A percentile compares a stretch with the other conserved stretches of the same genome.
phyloP scores from a whole-genome alignment of 1,140 invertebrate species.

The Proctacanthus coquilletti region DNA sequence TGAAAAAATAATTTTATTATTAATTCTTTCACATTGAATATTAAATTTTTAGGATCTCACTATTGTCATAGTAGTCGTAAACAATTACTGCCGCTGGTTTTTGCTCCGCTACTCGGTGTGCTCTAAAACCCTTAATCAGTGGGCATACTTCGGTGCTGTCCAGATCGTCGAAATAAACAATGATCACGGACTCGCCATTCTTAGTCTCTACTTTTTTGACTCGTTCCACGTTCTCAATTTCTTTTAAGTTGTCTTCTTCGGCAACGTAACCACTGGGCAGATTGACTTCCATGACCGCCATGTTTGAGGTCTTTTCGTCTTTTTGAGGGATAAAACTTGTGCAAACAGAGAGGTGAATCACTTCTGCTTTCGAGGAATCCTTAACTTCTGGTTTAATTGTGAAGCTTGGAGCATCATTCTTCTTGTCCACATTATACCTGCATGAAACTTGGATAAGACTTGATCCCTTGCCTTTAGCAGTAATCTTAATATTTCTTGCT shows the following conservation, averaged over 20 bases:
- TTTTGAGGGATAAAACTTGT: slow-evolving; percentile 28
- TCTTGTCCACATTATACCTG: slow-evolving; percentile 65
- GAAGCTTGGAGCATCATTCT: slow-evolving; percentile 63
- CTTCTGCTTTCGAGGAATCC: slow-evolving; percentile 49
- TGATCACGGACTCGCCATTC: slow-evolving; percentile 56
- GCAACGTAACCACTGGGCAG: slow-evolving; percentile 71
- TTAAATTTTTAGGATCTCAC: slow-evolving; percentile 33
- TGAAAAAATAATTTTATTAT: slow-evolving; percentile 18
- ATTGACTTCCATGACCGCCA: slow-evolving; percentile 77
- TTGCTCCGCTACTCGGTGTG: slow-evolving; percentile 70
- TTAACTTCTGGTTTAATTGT: slow-evolving; percentile 62
- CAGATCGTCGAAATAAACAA: slow-evolving; percentile 75
- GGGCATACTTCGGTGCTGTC: slow-evolving; percentile 51
- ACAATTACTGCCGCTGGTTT: slow-evolving; percentile 74
- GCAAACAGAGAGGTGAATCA: slow-evolving; percentile 58
- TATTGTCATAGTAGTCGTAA: slow-evolving; percentile 85
- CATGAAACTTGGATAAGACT: slow-evolving; percentile 65
- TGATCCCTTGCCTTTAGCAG: slow-evolving; percentile 56
- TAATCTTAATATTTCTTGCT: slow-evolving; percentile 35
- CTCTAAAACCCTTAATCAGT: slow-evolving; percentile 66
- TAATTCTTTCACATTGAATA: neutral
- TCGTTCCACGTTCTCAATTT: slow-evolving; percentile 13
- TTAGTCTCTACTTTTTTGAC: slow-evolving; percentile 49
- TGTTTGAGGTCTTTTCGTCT: slow-evolving; percentile 42
- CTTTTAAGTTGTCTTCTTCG: slow-evolving; percentile 13